These are phyloP conservation scores for Carassius carassius DNA, from an alignment of 2,113 vertebrate genomes.

Conservation along the genomic window DNA sequence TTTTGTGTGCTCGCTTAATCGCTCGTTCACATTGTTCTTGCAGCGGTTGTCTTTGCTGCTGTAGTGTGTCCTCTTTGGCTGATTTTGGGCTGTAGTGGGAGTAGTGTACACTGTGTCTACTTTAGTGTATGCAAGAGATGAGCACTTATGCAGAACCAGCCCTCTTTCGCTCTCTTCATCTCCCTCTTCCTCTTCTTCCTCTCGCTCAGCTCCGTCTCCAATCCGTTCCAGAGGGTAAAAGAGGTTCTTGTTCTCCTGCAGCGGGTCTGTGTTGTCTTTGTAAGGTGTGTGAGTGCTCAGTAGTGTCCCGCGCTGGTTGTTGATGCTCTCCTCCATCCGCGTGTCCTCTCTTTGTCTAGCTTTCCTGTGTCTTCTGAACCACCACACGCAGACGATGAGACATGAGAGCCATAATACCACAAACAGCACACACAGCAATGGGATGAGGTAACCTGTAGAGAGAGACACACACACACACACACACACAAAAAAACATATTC, in stretches of 20 bases:
- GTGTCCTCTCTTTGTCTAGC: constrained; percentile 80
- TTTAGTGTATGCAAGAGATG: constrained; percentile 74
- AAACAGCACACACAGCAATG: constrained; percentile 83
- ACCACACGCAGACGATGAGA: constrained; percentile 87
- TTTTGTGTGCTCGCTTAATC: constrained; percentile 75
- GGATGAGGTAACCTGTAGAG: constrained; percentile 83
- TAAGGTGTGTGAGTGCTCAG: constrained; percentile 78
- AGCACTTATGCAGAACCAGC: constrained; percentile 80
- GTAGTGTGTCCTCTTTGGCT: constrained; percentile 79
- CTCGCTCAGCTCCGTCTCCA: constrained; percentile 77
- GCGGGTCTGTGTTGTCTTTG: constrained; percentile 80
- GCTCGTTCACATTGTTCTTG: constrained; percentile 79
- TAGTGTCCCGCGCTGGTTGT: constrained; percentile 90
- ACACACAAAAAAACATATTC: too few relatives aligned
- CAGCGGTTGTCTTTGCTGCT: constrained; percentile 91
- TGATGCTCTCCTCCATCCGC: constrained; percentile 81
- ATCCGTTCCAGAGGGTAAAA: constrained; percentile 81
- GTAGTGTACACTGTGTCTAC: constrained; percentile 72
- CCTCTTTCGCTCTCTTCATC: constrained; percentile 56
- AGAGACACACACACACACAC: not conserved
- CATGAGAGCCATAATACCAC: constrained; percentile 88
- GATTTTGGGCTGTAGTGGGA: constrained; percentile 75
- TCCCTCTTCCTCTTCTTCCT: constrained; percentile 80
- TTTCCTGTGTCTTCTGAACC: constrained; percentile 93
- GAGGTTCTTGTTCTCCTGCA: constrained; percentile 87